Percentiles rank a stretch among this genome's conserved stretches.
Conservation (phyloP, 1,140 invertebrate genomes). For the Meloidogyne floridensis region DNA sequence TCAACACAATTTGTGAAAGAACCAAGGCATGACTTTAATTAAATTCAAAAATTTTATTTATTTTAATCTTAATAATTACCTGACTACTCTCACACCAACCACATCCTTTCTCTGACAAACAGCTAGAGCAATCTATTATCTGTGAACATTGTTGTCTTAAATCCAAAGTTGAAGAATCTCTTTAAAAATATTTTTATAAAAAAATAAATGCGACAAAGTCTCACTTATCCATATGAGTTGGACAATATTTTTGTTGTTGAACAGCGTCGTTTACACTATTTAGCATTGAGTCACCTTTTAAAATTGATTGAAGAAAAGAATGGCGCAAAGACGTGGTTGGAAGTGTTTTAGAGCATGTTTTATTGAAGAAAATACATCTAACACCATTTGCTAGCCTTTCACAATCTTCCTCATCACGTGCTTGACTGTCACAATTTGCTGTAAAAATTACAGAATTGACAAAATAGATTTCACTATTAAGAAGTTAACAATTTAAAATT, state of each 20-base stretch:
- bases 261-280: not conserved
- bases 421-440: constrained; percentile 51
- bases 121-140: constrained; percentile 49
- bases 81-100: constrained; percentile 53
- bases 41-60: too few relatives aligned
- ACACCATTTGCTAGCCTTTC: constrained; percentile 48
- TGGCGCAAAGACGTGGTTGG: constrained; percentile 53
- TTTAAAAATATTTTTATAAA: not conserved
- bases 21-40: constrained; percentile 25
- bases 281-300: constrained; percentile 22
- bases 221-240: constrained; percentile 4
- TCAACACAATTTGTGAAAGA: constrained; percentile 45
- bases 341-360: constrained; percentile 44
- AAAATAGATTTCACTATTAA: too few relatives aligned
- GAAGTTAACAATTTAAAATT: not conserved
- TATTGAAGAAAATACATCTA: constrained; percentile 54
- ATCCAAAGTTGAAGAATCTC: constrained; percentile 8
- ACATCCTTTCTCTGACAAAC: constrained; percentile 46
- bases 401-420: constrained; percentile 52
- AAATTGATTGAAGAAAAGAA: constrained; percentile 43
- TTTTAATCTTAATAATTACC: not conserved
- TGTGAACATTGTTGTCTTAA: constrained; percentile 33
- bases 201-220: not conserved
- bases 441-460: constrained; percentile 1
- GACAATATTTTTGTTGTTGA: constrained; percentile 39